Evolutionary conservation across 2,113 vertebrate species (phyloP).

Genomic region (Paratilapia polleni): DNA sequence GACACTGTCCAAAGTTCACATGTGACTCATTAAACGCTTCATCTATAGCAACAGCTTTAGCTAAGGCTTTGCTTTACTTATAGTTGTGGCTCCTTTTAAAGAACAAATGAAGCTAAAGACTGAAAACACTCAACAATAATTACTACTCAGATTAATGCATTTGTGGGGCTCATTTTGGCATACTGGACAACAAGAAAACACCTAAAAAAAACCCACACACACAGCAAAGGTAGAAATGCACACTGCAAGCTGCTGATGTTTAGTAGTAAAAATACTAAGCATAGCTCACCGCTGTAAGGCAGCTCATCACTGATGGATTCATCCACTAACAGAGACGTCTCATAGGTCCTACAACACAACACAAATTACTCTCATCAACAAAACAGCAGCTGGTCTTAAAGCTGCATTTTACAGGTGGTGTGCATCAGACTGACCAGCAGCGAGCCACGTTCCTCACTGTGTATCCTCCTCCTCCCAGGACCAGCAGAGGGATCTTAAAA

Average conservation of each 20-base stretch:
- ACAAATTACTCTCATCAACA: not conserved
- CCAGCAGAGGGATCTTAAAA: conserved; percentile 95
- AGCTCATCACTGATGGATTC: conserved; percentile 97
- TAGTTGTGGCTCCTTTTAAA: no score
- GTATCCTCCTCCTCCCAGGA: conserved; percentile 97
- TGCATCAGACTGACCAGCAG: conserved; percentile 85
- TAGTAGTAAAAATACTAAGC: not conserved
- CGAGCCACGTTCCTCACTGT: conserved; percentile 96
- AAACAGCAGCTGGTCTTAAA: not conserved
- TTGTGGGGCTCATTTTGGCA: not conserved
- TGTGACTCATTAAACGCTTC: no score
- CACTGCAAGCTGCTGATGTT: not conserved
- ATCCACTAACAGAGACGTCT: conserved; percentile 93
- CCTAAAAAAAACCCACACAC: not conserved
- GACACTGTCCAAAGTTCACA: no score
- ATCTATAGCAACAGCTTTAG: no score
- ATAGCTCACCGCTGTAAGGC: conserved; percentile 92
- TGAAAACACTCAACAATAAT: no score
- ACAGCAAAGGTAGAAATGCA: not conserved
- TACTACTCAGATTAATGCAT: no score
- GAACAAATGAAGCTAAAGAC: no score
- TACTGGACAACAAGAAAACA: not conserved
- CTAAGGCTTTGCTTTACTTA: no score
- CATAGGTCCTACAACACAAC: conserved; percentile 87
- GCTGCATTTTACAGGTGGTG: not conserved